phyloP scores from a whole-genome alignment of 2,888 invertebrate species.

The Ptycholaimellus sp. region DNA sequence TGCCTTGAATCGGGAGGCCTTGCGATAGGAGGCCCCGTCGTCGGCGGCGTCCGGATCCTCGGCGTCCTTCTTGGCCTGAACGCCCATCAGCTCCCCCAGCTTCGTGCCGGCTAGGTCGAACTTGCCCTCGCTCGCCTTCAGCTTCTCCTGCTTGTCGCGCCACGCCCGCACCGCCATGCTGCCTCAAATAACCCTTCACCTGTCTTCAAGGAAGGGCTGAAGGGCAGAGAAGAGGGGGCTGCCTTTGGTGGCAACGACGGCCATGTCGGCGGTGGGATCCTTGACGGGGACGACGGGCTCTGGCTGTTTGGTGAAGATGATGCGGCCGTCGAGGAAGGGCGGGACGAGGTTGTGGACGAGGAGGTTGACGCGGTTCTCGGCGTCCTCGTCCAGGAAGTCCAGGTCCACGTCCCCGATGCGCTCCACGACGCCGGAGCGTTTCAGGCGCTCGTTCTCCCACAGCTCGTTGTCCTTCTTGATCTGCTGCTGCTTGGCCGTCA shows the following conservation, averaged over 20 bases:
- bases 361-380: conserved; percentile 75
- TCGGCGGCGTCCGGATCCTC: conserved; percentile 9
- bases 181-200: too few species aligned
- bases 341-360: conserved; percentile 93
- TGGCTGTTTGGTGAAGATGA: conserved; percentile 94
- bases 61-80: conserved; percentile 49
- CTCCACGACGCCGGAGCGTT: conserved; percentile 44
- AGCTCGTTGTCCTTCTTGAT: conserved; percentile 84
- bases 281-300: conserved; percentile 38
- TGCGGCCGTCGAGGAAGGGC: conserved; percentile 88
- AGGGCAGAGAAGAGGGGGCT: too few species aligned
- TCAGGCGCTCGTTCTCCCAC: conserved; percentile 94
- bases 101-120: conserved; percentile 94
- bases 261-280: conserved; percentile 94
- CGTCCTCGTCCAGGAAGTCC: conserved; percentile 42
- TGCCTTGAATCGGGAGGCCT: neutral
- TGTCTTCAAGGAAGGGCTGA: too few species aligned
- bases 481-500: conserved; percentile 83
- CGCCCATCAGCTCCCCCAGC: conserved; percentile 85
- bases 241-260: conserved; percentile 74
- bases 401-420: conserved; percentile 30
- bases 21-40: conserved; percentile 16
- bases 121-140: conserved; percentile 76
- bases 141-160: conserved; percentile 83
- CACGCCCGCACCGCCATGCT: conserved; percentile 63